A percentile compares a stretch with the other conserved stretches of the same genome.
phyloP scores from a whole-genome alignment of 37 sponge, comb jelly and placozoan species.

The Mnemiopsis leidyi region DNA sequence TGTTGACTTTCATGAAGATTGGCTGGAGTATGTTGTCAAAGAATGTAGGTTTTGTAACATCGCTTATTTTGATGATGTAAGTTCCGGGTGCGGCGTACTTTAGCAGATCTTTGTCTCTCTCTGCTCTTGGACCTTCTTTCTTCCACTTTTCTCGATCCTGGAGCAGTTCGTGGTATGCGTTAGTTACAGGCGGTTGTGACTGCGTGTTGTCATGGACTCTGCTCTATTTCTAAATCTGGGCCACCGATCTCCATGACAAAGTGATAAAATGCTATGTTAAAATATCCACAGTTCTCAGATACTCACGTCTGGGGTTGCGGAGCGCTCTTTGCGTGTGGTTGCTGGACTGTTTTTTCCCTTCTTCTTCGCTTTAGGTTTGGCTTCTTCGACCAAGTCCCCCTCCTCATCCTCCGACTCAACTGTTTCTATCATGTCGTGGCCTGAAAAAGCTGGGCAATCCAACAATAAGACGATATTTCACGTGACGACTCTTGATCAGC shows the following conservation, averaged over 20 bases:
- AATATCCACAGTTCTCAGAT: too few relatives aligned
- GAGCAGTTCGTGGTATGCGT: too few relatives aligned
- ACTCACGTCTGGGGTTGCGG: slow-evolving; percentile 44
- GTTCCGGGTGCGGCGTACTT: slow-evolving; percentile 37
- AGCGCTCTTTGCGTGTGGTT: slow-evolving; percentile 8
- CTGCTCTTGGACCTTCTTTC: slow-evolving; percentile 42
- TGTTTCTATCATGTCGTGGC: slow-evolving; percentile 34
- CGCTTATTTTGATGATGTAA: neutral
- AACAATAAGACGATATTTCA: neutral
- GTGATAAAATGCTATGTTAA: too few relatives aligned
- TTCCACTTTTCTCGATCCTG: slow-evolving; percentile 56
- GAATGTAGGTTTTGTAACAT: slow-evolving; percentile 53
- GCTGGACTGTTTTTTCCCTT: slow-evolving; percentile 64
- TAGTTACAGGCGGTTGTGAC: too few relatives aligned
- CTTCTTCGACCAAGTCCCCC: slow-evolving; percentile 16
- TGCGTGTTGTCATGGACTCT: too few relatives aligned
- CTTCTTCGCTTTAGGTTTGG: slow-evolving; percentile 63
- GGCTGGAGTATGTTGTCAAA: neutral
- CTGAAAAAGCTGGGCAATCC: neutral
- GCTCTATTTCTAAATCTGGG: too few relatives aligned
- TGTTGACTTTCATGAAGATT: slow-evolving; percentile 39
- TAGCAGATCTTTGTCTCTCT: slow-evolving; percentile 49
- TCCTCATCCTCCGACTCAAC: slow-evolving; percentile 61
- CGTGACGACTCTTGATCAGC: too few relatives aligned
- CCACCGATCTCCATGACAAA: too few relatives aligned